Conservation (phyloP, 2,888 invertebrate genomes). For the Glyphotaelius pellucidus region DNA sequence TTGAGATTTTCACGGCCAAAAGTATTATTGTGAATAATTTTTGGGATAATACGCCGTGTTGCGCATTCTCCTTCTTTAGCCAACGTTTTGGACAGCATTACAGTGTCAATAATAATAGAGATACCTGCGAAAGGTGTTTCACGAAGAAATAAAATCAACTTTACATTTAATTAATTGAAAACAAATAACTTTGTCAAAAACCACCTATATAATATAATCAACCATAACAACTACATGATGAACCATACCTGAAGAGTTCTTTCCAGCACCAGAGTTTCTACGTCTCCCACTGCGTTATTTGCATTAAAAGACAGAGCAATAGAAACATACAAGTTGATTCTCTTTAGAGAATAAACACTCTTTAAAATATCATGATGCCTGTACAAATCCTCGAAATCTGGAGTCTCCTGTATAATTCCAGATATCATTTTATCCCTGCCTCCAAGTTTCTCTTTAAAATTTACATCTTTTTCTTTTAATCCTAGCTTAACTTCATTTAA, state of each 20-base stretch:
- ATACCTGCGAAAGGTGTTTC: not conserved
- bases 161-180: too few relatives aligned
- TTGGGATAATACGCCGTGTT: too few relatives aligned
- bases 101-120: not conserved
- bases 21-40: too few relatives aligned
- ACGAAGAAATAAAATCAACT: not conserved
- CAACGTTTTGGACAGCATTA: too few relatives aligned
- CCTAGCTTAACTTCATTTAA: not conserved
- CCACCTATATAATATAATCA: too few relatives aligned
- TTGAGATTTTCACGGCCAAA: too few relatives aligned
- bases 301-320: not conserved
- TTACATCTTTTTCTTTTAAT: not conserved
- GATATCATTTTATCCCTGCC: not conserved
- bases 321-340: not conserved
- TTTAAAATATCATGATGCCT: not conserved
- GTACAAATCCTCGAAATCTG: conserved; percentile 8
- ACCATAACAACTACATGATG: too few relatives aligned
- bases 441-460: not conserved
- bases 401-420: not conserved
- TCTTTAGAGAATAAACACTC: conserved; percentile 21
- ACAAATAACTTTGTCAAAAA: too few relatives aligned
- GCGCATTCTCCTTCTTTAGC: too few relatives aligned
- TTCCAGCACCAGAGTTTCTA: conserved; percentile 9
- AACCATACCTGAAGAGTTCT: conserved; percentile 17
- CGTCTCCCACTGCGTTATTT: not conserved